Evolutionary conservation across 2,797 vertebrate species (phyloP), one percentile per base, ranked within the genome.

Genomic region (Falco rusticolus): DNA sequence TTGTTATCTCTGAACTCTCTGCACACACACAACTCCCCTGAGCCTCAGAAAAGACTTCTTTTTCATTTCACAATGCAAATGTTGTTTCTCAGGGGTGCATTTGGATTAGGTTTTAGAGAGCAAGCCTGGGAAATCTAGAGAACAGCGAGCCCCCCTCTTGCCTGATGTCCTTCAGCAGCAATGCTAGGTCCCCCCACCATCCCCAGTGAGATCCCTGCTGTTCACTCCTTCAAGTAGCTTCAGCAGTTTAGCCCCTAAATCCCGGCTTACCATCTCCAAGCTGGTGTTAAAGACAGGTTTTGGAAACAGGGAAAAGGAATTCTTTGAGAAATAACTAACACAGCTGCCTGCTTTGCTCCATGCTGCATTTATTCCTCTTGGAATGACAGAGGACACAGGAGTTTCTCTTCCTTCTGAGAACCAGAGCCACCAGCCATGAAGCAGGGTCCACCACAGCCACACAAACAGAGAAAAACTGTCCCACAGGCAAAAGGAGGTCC

Each of bases 341-440:
- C 4, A 56, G 45, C n/a, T 68, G 63, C 14, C 5, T 50, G 20
- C 16, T 76, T 45, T 87, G 8, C 5, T 77, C 43, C 0, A 0
- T 39, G 20, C 47, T 37, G 29, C 20, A 5, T 78, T 88, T 83
- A 6, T 51, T 84, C 53, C 37, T 57, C 50, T 41, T 47, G 43
- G 53, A 70, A 84, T 33, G 59, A 37, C 51, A 66, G 77, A 74
- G 43, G 20, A 22, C 34, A 56, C 7, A 29, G 41, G n/a, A 75
- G 7, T 43, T 87, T 87, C 17, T 65, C 15, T 88, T 78, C 16
- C 57, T 86, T 82, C 45, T 11, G 39, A 89, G 68, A 91, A 65
- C 9, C n/a, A 65, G 71, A 80, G 50, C 3, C 21, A 53, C 26
- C 34, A 75, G 29, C 21, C 47, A 13, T 0, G 2, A 56, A 22